Evolutionary conservation across 2,113 vertebrate genomes (phyloP), one percentile per base, ranked within the genome.

Genomic region (Bambusicola thoracicus): DNA sequence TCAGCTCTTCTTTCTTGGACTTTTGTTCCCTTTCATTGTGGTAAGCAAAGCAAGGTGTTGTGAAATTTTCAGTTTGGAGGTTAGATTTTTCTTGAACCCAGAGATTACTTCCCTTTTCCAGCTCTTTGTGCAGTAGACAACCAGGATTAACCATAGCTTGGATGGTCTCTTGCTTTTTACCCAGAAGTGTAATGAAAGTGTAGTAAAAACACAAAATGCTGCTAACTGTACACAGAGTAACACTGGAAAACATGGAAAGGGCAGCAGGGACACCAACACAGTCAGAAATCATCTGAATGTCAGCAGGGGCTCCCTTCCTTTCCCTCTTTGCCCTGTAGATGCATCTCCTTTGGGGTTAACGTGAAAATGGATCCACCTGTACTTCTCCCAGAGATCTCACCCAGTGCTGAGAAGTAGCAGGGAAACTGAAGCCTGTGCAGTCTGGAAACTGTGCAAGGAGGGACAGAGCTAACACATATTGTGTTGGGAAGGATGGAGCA

Each of bases 11-110:
- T 7, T 97, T 12, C 73, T 99, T 38, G 98, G 98, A 43, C 95
- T 98, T 97, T 3, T 98, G 24, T 98, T 99, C 89, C 98, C 98
- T 29, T 92, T 98, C 46, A 83, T 98, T 53, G 97, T 98, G 97
- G 98, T 98, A 90, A 98, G 98, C 44, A 67, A 51, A 73, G 61
- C 1, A 75, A 46, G 6, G 8, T 68, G 22, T 59, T 59, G 69
- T 44, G 43, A 40, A 63, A 63, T 34, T 51, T 81, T 76, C 43
- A 34, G 29, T 43, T 73, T 77, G 75, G 79, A 44, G 51, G 10
- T 59, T 25, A 56, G 27, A 30, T 3, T 30, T 38, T 77, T 69
- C 48, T 24, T 68, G 58, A 94, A n/a, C 13, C 11, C 48, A 43
- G 43, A 85, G 32, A 7, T 25, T 29, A 4, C 51, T 85, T 79